Conservation (phyloP, 2,113 vertebrate species). For the Platycercus adscitus region DNA sequence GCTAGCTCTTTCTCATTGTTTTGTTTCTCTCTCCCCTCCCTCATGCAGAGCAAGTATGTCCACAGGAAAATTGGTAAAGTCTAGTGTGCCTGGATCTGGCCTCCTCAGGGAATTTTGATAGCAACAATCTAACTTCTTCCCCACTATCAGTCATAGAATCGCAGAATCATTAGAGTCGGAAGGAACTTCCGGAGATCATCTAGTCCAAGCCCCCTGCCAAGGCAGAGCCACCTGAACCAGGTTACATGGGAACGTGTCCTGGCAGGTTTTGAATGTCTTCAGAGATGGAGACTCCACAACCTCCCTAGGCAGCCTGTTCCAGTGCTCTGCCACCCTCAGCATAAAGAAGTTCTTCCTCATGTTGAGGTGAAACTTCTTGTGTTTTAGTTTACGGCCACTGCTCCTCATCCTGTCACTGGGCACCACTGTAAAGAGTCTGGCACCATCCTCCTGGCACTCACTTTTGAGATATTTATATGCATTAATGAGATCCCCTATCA, state of each 20-base stretch:
- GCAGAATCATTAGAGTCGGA: neutral
- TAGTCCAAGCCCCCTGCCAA: neutral
- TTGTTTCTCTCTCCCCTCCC: neutral
- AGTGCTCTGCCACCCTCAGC: neutral
- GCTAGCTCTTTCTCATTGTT: neutral
- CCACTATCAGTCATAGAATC: neutral
- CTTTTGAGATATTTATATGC: neutral
- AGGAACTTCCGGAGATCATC: neutral
- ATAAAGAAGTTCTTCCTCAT: neutral
- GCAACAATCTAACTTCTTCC: neutral
- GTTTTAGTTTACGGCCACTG: neutral
- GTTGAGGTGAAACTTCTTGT: neutral
- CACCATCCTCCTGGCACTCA: neutral
- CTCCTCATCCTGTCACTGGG: neutral
- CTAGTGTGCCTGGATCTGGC: neutral
- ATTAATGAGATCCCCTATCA: neutral
- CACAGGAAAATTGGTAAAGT: neutral
- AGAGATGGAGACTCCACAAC: neutral
- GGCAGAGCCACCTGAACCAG: neutral
- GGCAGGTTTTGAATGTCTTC: neutral
- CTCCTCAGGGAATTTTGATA: neutral
- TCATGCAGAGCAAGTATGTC: neutral
- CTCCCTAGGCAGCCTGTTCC: neutral
- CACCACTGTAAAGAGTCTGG: neutral
- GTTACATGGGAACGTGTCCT: neutral